Percentiles rank a stretch among this genome's conserved stretches.
Evolutionary conservation across 2,797 vertebrate species (phyloP).

Genomic region (Thalassophryne amazonica): DNA sequence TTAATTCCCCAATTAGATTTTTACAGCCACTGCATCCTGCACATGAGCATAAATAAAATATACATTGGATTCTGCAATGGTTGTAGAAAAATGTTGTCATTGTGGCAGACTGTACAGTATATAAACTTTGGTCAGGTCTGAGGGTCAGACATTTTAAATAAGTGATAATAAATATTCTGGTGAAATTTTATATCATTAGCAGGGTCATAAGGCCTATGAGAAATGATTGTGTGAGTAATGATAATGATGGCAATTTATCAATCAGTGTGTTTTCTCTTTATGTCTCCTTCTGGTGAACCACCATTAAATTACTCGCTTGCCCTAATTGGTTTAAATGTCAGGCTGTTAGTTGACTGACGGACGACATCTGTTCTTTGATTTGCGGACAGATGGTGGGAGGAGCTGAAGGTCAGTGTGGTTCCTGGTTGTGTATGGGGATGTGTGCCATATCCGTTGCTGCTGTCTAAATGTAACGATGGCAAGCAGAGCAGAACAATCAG

Average conservation of each 20-base stretch:
- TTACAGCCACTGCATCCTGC: too few species aligned
- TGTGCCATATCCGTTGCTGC: conserved; percentile 2
- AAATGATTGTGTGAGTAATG: conserved; percentile 32
- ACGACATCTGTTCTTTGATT: conserved; percentile 71
- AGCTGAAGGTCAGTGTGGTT: conserved; percentile 65
- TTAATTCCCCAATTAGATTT: too few species aligned
- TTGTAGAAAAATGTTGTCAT: too few species aligned
- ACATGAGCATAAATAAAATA: too few species aligned
- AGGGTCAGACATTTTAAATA: too few species aligned
- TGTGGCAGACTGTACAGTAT: too few species aligned
- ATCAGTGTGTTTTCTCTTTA: conserved; percentile 24
- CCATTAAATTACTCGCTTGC: conserved; percentile 52
- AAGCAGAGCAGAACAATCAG: conserved; percentile 12
- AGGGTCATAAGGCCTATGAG: conserved; percentile 8
- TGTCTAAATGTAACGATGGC: conserved; percentile 26
- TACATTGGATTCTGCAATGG: too few species aligned
- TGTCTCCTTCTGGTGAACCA: conserved; percentile 44
- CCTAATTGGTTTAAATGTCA: conserved; percentile 71
- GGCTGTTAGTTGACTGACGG: conserved; percentile 66
- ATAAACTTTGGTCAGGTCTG: too few species aligned
- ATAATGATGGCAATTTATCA: conserved; percentile 39
- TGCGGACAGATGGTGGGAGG: conserved; percentile 69
- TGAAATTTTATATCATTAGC: conserved; percentile 18
- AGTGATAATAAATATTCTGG: too few species aligned
- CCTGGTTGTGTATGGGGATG: conserved; percentile 6